These are phyloP conservation scores for Pterocles orientalis DNA, from an alignment of 2,113 vertebrate genomes.

Conservation along the genomic window DNA sequence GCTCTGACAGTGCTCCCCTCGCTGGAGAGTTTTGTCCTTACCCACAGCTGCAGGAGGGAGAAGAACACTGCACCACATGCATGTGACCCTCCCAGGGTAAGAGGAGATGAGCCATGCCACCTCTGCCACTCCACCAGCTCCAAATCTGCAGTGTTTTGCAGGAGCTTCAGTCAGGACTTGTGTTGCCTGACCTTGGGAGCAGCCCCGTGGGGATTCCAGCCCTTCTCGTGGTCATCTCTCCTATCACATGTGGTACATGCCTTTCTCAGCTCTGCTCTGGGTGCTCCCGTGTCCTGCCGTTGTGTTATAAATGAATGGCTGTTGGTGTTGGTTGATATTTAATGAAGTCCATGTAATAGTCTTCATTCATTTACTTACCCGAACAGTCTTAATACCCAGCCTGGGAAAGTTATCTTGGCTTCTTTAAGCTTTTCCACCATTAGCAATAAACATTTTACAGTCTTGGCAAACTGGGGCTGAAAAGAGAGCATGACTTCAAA, in stretches of 20 bases:
- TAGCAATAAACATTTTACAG: conserved; percentile 71
- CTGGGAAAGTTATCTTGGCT: conserved; percentile 69
- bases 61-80: not conserved
- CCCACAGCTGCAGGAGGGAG: not conserved
- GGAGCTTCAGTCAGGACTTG: not conserved
- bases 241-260: not conserved
- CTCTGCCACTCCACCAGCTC: not conserved
- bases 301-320: conserved; percentile 64
- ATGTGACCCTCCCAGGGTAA: not conserved
- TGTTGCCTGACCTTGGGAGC: conserved; percentile 18
- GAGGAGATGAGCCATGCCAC: not conserved
- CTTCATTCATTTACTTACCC: conserved; percentile 56
- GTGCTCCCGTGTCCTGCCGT: conserved; percentile 1
- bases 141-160: not conserved
- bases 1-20: not conserved
- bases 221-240: not conserved
- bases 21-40: not conserved
- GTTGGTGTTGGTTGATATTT: conserved; percentile 69
- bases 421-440: conserved; percentile 61
- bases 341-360: conserved; percentile 51
- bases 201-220: not conserved
- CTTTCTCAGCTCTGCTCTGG: conserved; percentile 14
- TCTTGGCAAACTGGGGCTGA: conserved; percentile 43
- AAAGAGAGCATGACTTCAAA: conserved; percentile 63
- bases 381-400: conserved; percentile 34